Conservation (phyloP, 2,797 vertebrate species). For the Rhinophrynus dorsalis region DNA sequence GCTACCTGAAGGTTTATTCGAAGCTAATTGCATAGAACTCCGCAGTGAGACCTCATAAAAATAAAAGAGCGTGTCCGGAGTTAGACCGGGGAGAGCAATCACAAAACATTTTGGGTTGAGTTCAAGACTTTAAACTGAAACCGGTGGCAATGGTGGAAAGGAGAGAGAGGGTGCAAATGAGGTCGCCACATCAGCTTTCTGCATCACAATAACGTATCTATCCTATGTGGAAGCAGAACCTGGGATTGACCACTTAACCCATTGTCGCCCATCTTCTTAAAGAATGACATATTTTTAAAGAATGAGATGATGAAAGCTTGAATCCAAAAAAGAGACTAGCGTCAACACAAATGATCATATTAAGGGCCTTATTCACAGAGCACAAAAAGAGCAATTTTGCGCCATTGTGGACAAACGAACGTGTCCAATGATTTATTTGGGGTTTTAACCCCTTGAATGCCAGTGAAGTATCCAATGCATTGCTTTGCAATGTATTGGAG, state of each 20-base stretch:
- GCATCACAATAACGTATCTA: neutral
- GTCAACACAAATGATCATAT: no score
- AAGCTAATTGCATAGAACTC: slow-evolving; percentile 43
- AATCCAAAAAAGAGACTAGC: no score
- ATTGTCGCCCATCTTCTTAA: slow-evolving; percentile 13
- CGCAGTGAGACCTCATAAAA: slow-evolving; percentile 49
- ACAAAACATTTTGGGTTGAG: slow-evolving; percentile 37
- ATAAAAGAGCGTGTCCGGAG: slow-evolving; percentile 43
- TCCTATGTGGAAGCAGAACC: neutral
- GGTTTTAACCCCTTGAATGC: no score
- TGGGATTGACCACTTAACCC: slow-evolving; percentile 7
- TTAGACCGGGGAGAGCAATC: slow-evolving; percentile 46
- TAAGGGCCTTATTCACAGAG: no score
- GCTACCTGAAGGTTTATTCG: slow-evolving; percentile 46
- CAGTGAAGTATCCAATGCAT: no score
- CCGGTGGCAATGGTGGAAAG: slow-evolving; percentile 33
- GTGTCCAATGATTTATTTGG: no score
- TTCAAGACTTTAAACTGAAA: slow-evolving; percentile 45
- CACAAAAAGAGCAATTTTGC: no score
- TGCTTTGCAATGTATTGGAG: no score
- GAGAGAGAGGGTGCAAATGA: slow-evolving; percentile 17
- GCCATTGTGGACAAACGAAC: no score
- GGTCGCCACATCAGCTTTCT: neutral
- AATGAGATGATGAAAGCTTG: no score
- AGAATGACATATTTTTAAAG: no score